Percentiles rank a stretch among this genome's conserved stretches.
These are phyloP conservation scores for Clanis bilineata DNA, from an alignment of 2,888 invertebrate species.

Conservation along the genomic window DNA sequence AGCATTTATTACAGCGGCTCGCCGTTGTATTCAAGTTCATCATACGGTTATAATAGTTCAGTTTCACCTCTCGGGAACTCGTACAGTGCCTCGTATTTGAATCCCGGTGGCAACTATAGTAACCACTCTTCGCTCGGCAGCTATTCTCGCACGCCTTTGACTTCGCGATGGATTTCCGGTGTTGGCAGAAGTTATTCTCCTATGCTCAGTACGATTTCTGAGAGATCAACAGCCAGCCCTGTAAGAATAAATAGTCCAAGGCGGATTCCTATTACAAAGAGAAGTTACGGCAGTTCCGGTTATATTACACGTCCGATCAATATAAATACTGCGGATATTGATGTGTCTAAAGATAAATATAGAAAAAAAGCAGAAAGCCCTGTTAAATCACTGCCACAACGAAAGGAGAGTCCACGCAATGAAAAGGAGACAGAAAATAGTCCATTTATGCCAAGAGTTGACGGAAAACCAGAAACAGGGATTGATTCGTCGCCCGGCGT, in stretches of 20 bases:
- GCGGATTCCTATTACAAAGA: constrained; percentile 75
- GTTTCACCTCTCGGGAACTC: constrained; percentile 60
- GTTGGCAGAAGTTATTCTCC: constrained; percentile 85
- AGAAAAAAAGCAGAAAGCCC: constrained; percentile 49
- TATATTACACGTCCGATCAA: constrained; percentile 84
- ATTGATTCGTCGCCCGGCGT: constrained; percentile 68
- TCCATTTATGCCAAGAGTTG: constrained; percentile 72
- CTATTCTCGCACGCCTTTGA: constrained; percentile 78
- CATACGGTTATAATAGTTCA: constrained; percentile 73
- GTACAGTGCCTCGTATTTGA: constrained; percentile 77
- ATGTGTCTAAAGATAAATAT: constrained; percentile 88
- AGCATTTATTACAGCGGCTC: constrained; percentile 80
- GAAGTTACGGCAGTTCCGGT: constrained; percentile 66
- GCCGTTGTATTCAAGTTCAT: constrained; percentile 74
- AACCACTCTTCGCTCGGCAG: constrained; percentile 76
- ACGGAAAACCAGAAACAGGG: constrained; percentile 69
- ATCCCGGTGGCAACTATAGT: constrained; percentile 72
- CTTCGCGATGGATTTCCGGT: constrained; percentile 64
- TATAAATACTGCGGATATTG: constrained; percentile 93
- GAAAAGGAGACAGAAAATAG: constrained; percentile 59
- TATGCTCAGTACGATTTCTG: constrained; percentile 87
- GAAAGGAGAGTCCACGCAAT: constrained; percentile 45
- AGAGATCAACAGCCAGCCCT: constrained; percentile 62
- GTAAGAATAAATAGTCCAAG: constrained; percentile 70
- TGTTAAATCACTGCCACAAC: constrained; percentile 37